Base-by-base conservation (phyloP, 2,888 invertebrate species). In the Eumerus sabulonum region DNA sequence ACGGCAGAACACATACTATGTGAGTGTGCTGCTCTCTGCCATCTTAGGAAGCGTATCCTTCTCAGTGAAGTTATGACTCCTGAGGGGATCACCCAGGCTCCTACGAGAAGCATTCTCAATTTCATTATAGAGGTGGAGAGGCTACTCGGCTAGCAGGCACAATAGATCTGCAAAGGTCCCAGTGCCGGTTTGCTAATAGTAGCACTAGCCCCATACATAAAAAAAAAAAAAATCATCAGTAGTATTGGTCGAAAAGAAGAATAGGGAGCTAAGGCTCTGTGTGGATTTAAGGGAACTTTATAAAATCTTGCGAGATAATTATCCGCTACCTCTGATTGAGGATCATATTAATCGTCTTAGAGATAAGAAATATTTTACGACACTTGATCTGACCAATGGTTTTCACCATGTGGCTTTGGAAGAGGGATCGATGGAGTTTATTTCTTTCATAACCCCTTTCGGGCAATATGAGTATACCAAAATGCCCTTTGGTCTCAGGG, bases 331-430 rank as follows among this genome's bases (percentile, higher is more conserved):
- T 1, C 5, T 83, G 9, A 79, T 82, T 16, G 82, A 82, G n/a
- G 79, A 82, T 57, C 27, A 45, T 18, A 48, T 35, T n/a, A 76
- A 81, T 56, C 36, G 40, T 1, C 50, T 83, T 16, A 17, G 44
- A 12, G 73, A 68, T 7, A 84, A 84, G 56, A 56, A 48, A 17
- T 79, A 76, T 56, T 84, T 83, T 60, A 7, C 83, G 83, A 66
- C 11, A 74, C 83, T 4, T 76, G 82, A 17, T 62, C 76, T 14
- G 72, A 56, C 27, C 38, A 82, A 81, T 54, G 83, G 83, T 1
- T 84, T 83, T 51, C 66, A 82, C 59, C 84, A 83, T 5, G 66
- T 60, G 7, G 47, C 59, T 1, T 53, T 73, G 14, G 60, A 66
- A 35, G 59, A 60, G 9, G 54, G 50, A 45, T 56, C 56, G 11